A percentile compares a stretch with the other conserved stretches of the same genome.
phyloP scores from a whole-genome alignment of 2,797 vertebrate species.

The Pseudochirops corinnae region DNA sequence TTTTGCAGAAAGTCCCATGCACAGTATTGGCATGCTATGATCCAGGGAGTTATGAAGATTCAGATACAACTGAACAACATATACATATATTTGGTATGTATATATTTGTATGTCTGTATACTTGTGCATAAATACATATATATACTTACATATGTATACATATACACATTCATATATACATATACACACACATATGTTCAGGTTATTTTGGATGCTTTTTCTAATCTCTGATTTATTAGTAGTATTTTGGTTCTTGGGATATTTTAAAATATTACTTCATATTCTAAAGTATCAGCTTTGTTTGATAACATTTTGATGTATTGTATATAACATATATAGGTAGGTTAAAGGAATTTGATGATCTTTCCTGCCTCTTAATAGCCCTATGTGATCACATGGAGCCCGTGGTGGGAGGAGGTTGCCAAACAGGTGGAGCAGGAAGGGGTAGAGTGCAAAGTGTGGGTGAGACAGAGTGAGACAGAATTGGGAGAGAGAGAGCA shows the following conservation, averaged over 20 bases:
- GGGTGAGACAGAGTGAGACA: too few relatives aligned
- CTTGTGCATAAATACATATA: neutral
- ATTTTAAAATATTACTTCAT: slow-evolving; percentile 43
- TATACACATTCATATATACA: neutral
- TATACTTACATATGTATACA: neutral
- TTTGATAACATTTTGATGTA: slow-evolving; percentile 27
- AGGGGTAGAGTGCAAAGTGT: too few relatives aligned
- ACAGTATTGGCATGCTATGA: neutral
- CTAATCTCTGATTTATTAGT: neutral
- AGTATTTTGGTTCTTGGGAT: neutral
- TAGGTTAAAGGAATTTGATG: too few relatives aligned
- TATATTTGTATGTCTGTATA: neutral
- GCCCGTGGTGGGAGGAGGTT: too few relatives aligned
- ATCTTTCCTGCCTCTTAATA: too few relatives aligned
- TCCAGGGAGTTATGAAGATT: neutral
- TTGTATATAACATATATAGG: neutral
- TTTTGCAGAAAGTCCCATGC: neutral
- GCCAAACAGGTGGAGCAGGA: too few relatives aligned
- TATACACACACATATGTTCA: too few relatives aligned
- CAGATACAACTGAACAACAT: neutral
- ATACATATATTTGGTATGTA: neutral
- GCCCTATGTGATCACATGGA: too few relatives aligned
- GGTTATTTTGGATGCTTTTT: neutral
- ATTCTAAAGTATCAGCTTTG: slow-evolving; percentile 11
- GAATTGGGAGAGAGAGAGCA: too few relatives aligned